These are phyloP conservation scores for Neelides sp. DNA, from an alignment of 1,140 invertebrate genomes.

Conservation along the genomic window DNA sequence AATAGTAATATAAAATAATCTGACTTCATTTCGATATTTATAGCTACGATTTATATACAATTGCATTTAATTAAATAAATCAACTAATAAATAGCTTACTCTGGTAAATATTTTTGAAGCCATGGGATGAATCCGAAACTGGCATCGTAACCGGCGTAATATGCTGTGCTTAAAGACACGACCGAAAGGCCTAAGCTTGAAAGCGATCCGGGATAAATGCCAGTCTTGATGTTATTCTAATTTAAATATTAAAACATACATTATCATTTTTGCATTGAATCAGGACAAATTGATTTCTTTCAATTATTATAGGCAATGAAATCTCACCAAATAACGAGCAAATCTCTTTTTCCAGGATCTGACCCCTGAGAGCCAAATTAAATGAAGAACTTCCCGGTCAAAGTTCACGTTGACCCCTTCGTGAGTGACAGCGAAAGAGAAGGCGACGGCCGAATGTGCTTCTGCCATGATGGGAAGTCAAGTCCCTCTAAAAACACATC, in stretches of 20 bases:
- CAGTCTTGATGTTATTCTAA: constrained; percentile 88
- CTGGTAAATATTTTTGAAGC: constrained; percentile 48
- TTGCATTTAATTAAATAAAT: constrained; percentile 23
- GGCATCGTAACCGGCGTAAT: constrained; percentile 64
- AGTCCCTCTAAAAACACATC: neutral
- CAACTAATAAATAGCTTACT: constrained; percentile 40
- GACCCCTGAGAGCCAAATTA: constrained; percentile 80
- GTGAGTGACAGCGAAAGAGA: constrained; percentile 92
- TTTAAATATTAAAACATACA: constrained; percentile 35
- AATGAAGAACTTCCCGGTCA: constrained; percentile 80
- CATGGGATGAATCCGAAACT: constrained; percentile 56
- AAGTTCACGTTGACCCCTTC: constrained; percentile 96
- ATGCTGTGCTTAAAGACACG: constrained; percentile 59
- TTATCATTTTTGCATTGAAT: neutral
- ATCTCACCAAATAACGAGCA: constrained; percentile 65
- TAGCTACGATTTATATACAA: too few relatives aligned
- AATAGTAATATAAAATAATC: too few relatives aligned
- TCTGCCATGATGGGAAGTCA: constrained; percentile 84
- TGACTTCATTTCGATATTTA: too few relatives aligned
- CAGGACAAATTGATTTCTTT: constrained; percentile 15
- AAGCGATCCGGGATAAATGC: constrained; percentile 85
- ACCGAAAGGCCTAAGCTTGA: constrained; percentile 70
- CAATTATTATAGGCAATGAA: constrained; percentile 3
- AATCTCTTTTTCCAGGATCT: constrained; percentile 87
- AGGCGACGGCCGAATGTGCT: constrained; percentile 94